Base-by-base conservation (phyloP, 1,140 invertebrate genomes). In the Rhyzopertha dominica region DNA sequence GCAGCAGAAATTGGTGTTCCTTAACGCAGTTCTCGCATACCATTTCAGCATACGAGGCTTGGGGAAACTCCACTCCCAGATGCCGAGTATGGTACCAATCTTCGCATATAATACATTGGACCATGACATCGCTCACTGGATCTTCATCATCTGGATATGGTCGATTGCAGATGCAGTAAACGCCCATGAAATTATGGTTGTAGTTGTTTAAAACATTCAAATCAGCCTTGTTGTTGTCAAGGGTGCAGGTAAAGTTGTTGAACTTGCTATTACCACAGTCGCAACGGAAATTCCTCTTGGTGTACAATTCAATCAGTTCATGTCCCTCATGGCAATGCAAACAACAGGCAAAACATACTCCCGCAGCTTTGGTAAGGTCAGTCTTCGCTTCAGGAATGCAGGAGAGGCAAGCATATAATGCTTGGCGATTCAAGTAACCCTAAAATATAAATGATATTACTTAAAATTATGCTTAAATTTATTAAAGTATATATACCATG, bases 71-170 rank as follows among this genome's bases (percentile, higher is more conserved):
- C 9, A 73, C 68, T 43, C 79, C 74, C 48, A 94, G 73, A 71
- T 94, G 90, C 67, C 87, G 64, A 12, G 81, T 77, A 74, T 98
- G 95, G 60, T 85, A 94, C 97, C 97, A 99, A 67, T 99, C 96
- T 69, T 99, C 96, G 71, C 96, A 99, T 37, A 97, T 74, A 31
- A 87, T 75, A 62, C 97, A 99, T 62, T 98, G 96, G 26, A 97
- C 81, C 95, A 98, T 99, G 59, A 90, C 85, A 72, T 95, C 92
- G 39, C 85, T 81, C 24, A 73, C 69, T 12, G 78, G 73, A 53
- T 81, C 77, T 42, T 93, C 87, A 5, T 85, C 82, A 73, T 98
- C 95, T 9, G 95, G 95, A 72, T 98, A 99, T 0, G 94, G 93
- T 41, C 92, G 76, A n/a, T 82, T 68, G 69, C 97, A 99, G 12